Base-by-base conservation (phyloP, 2,888 invertebrate species). In the Tineola bisselliella region DNA sequence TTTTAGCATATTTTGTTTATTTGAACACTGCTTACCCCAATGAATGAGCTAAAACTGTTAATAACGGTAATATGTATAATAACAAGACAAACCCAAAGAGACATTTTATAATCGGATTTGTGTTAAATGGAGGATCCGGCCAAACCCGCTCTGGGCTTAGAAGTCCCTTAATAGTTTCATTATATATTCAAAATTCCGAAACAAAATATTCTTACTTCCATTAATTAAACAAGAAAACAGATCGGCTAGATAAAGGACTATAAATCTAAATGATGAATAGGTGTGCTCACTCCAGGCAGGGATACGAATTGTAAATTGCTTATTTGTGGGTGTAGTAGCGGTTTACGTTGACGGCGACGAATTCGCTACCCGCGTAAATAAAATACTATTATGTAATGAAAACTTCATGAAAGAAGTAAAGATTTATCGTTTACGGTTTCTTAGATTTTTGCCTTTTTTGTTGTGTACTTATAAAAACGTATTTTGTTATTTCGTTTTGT, bases 191-290 rank as follows among this genome's bases (percentile, higher is more conserved):
- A 59, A 59, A 57, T 61, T 62, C 63, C 67, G 71, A 70, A 74
- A 75, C 60, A 60, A 44, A 60, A 44, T 44, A 74, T 76, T 78
- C 81, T 78, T 77, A 72, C 77, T 77, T 61, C 63, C 61, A 81
- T 82, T 83, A 82, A 84, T 84, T 84, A 84, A 83, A 82, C 82
- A 81, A 76, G 79, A 81, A 78, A 81, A 76, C 79, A 82, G 81
- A 82, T 82, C 75, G 79, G 73, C 75, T 77, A 80, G 83, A 82
- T 84, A 83, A 79, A 79, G 75, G 78, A 77, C 82, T 73, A 84
- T 86, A 84, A 86, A 84, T 86, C 86, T 84, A 73, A 83, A 83
- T 84, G 84, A 86, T 81, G 79, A 81, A 86, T 84, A 79, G 84
- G 77, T 77, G 71, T 38, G 60, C 60, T 60, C 60, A 60, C 60